Evolutionary conservation across 2,888 invertebrate genomes (phyloP), one percentile per base, ranked within the genome.

Genomic region (Xestia ashworthii): DNA sequence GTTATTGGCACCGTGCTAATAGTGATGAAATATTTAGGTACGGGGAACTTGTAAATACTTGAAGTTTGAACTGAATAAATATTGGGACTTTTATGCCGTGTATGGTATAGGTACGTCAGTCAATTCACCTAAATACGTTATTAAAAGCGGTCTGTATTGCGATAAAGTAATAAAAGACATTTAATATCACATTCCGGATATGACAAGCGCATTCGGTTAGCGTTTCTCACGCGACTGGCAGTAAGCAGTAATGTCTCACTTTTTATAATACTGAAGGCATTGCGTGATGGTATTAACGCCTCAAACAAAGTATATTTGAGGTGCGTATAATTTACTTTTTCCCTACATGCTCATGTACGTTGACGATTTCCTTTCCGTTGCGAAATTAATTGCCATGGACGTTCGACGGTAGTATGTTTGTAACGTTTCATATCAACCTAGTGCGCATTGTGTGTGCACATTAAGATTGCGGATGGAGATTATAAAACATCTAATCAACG

Each of bases 321-420:
- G 88, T 90, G 89, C 87, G 88, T 91, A 79, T 90, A 89, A 91
- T 90, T 81, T 77, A 81, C 82, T 89, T 91, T 92, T 91, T 88
- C 84, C 88, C 83, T 84, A 88, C 90, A 87, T 89, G 89, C 88
- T 89, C 87, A 85, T 89, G 84, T 82, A 84, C 81, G 88, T 87
- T 87, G 81, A 88, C 83, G 88, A 90, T 93, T 93, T 92, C 92
- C 92, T 91, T 92, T 92, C 86, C 81, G 88, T 90, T 91, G 89
- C 90, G 85, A 91, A 91, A 91, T 87, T 89, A 90, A 90, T 92
- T 89, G 82, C 76, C 76, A 83, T 80, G 66, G 62, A 67, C 48
- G 80, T 41, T 69, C 66, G 66, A n/a, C 79, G 80, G 73, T 91
- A 87, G 88, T 87, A 86, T 89, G 87, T 72, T 73, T 67, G 65